Evolutionary conservation across 1,140 invertebrate species (phyloP).

Genomic region (Apocrypta bakeri): DNA sequence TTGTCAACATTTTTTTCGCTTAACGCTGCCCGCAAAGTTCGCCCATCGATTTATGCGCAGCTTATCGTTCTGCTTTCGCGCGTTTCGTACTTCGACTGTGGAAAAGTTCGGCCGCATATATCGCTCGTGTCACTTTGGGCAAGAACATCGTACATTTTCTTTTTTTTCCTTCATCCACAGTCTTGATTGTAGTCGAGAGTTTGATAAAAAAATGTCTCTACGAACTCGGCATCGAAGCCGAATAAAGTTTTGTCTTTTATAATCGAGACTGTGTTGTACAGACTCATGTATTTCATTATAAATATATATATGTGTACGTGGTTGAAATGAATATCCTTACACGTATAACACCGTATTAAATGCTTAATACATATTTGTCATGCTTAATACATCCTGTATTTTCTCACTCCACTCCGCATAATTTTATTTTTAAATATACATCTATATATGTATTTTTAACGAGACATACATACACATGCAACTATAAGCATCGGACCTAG

Average conservation of each 20-base stretch:
- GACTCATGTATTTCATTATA: neutral
- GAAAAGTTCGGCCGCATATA: slow-evolving; percentile 7
- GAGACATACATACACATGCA: no score
- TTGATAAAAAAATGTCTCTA: no score
- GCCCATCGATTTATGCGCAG: slow-evolving; percentile 37
- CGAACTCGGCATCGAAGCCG: neutral
- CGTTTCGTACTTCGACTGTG: slow-evolving; percentile 1
- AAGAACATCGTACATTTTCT: neutral
- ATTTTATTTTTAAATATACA: no score
- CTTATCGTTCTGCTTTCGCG: no score
- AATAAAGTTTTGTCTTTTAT: neutral
- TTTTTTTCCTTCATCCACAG: slow-evolving; percentile 9
- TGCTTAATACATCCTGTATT: no score
- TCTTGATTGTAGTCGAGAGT: slow-evolving; percentile 12
- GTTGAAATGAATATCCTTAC: neutral
- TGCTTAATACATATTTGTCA: no score
- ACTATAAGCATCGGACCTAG: neutral
- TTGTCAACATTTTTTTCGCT: slow-evolving; percentile 60
- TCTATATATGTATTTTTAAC: no score
- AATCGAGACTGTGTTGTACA: slow-evolving; percentile 28
- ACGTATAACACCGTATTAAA: no score
- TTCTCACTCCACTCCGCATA: no score
- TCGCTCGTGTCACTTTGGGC: neutral
- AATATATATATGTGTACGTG: neutral
- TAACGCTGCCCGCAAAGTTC: slow-evolving; percentile 53